phyloP scores from a whole-genome alignment of 2,113 vertebrate genomes.

The Lophochroa leadbeateri region DNA sequence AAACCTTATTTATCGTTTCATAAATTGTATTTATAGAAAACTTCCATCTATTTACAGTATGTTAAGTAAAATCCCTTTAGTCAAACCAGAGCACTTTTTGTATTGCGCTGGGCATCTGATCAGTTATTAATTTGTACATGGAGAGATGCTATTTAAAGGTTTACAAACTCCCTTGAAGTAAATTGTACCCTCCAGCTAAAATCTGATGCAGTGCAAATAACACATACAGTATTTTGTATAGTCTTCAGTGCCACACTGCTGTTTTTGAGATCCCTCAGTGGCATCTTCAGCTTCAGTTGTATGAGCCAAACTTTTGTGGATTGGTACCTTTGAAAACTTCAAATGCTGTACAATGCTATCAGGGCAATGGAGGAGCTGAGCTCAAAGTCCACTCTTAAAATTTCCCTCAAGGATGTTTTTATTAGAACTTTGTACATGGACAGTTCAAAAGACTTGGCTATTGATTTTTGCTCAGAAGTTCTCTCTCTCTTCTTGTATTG shows the following conservation, averaged over 20 bases:
- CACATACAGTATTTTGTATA: background rate
- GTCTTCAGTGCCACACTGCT: conserved; percentile 38
- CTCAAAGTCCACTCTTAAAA: conserved; percentile 76
- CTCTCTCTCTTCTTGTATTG: conserved; percentile 67
- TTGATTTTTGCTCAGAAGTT: conserved; percentile 80
- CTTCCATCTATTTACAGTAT: conserved; percentile 41
- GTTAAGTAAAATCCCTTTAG: conserved; percentile 45
- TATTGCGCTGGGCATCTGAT: conserved; percentile 10
- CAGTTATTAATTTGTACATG: conserved; percentile 72
- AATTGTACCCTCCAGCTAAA: conserved; percentile 75
- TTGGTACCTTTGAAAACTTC: conserved; percentile 70
- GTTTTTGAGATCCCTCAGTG: conserved; percentile 62
- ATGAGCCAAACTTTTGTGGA: conserved; percentile 63
- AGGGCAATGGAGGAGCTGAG: conserved; percentile 57
- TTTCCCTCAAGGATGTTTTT: conserved; percentile 75
- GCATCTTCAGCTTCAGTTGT: conserved; percentile 44
- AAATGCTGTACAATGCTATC: conserved; percentile 50
- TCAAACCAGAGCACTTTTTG: background rate
- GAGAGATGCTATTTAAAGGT: conserved; percentile 69
- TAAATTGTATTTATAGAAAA: conserved; percentile 31
- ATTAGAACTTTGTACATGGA: conserved; percentile 77
- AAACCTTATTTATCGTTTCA: conserved; percentile 40
- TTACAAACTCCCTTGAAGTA: conserved; percentile 70
- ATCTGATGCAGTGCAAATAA: conserved; percentile 66
- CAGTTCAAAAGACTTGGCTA: conserved; percentile 73